Evolutionary conservation across 2,113 vertebrate genomes (phyloP), one percentile per base, ranked within the genome.

Genomic region (Pangasianodon hypophthalmus): DNA sequence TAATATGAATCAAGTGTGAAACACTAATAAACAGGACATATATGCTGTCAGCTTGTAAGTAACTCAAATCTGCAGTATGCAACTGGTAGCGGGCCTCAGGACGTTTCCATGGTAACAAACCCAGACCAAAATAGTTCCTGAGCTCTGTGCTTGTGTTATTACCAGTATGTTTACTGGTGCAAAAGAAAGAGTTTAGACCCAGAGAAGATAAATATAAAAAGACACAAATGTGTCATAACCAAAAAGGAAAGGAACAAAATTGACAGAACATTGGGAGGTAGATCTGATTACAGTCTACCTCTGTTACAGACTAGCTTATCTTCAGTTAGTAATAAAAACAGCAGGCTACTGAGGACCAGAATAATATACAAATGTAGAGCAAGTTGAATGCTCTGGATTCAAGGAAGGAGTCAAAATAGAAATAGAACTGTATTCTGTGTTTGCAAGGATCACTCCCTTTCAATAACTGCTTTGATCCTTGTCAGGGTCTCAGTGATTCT

Each of bases 41-140:
- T 52, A 88, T 54, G 41, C 60, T 50, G 16, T 29, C 32, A 73
- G 37, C 56, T 77, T 83, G 41, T 54, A 85, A 48, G n/a, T 46
- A 88, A 64, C 58, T 85, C 56, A 88, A 44, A 85, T 71, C 58
- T 54, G 73, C 88, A 91, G 69, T 85, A 62, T 75, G 46, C 69
- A 46, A 62, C 44, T 81, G 19, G 69, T 90, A 83, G 60, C 32
- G 52, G 37, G 50, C 73, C 87, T 60, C 86, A 87, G 4, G 56
- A 79, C 46, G 90, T 93, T 93, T 90, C 92, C 89, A 93, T 93
- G 88, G 93, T 81, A 93, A 93, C 91, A 90, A 92, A 93, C 89
- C 32, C n/a, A 69, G 90, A 90, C 92, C 85, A 91, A 91, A 93
- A 93, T 93, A 93, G 92, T 92, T 90, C 82, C 77, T 90, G 52